phyloP scores from a whole-genome alignment of 2,888 invertebrate species.

The Himalopsyche japonica region DNA sequence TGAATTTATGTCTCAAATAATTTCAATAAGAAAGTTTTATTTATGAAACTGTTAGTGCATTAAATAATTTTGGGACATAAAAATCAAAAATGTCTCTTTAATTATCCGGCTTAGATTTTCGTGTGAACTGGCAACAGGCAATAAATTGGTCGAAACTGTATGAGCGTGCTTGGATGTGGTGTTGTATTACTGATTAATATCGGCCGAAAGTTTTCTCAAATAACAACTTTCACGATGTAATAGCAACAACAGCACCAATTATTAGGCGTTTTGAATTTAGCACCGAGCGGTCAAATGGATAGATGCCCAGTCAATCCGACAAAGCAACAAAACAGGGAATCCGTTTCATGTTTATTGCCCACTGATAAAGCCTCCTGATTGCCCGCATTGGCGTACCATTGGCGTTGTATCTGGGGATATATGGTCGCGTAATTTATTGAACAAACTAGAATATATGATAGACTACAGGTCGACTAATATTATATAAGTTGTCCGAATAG shows the following conservation, averaged over 20 bases:
- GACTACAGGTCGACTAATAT: no score
- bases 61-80: neutral
- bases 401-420: no score
- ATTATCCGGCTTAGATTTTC: neutral
- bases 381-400: neutral
- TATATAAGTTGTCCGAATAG: no score
- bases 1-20: no score
- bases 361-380: slow-evolving; percentile 6
- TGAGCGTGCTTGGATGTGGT: slow-evolving; percentile 5
- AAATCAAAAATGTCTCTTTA: neutral
- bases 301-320: slow-evolving; percentile 8
- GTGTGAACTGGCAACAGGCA: slow-evolving; percentile 7
- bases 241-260: slow-evolving; percentile 11
- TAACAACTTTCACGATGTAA: slow-evolving; percentile 14
- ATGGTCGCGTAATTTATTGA: no score
- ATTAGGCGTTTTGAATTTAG: slow-evolving; percentile 19
- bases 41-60: neutral
- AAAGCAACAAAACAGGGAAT: slow-evolving; percentile 30
- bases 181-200: slow-evolving; percentile 26
- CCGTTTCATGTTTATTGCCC: slow-evolving; percentile 36
- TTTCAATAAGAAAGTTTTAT: no score
- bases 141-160: slow-evolving; percentile 11
- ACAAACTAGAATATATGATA: no score
- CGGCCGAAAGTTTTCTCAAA: slow-evolving; percentile 10
- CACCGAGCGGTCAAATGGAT: neutral